Evolutionary conservation across 2,113 vertebrate species (phyloP).

Genomic region (Charadrius vociferus): DNA sequence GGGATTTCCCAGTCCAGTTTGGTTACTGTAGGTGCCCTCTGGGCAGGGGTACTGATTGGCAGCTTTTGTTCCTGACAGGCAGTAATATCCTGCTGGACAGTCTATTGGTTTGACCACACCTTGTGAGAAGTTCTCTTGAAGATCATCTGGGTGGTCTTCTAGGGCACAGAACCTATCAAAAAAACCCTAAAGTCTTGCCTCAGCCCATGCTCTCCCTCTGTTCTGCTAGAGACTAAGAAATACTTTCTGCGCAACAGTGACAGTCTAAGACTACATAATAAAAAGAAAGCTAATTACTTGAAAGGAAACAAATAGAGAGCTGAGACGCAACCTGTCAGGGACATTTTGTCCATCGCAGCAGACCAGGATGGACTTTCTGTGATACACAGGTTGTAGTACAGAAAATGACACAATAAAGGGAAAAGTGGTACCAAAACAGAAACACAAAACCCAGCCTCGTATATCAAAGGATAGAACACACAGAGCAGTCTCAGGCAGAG

Average conservation of each 20-base stretch:
- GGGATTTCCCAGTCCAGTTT: slow-evolving; percentile 67
- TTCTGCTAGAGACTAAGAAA: background rate
- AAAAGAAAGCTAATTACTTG: background rate
- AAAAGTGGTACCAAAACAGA: background rate
- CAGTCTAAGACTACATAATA: background rate
- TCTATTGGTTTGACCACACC: slow-evolving; percentile 6
- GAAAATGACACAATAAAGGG: background rate
- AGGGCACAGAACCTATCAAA: slow-evolving; percentile 71
- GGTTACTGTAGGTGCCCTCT: slow-evolving; percentile 70
- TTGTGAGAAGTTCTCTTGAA: background rate
- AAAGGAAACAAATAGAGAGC: background rate
- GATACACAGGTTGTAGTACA: rapidly evolving
- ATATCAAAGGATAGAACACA: background rate
- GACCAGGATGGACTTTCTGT: background rate
- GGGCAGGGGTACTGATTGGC: slow-evolving; percentile 65
- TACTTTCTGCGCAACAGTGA: no score
- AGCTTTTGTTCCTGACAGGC: slow-evolving; percentile 75
- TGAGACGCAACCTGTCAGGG: background rate
- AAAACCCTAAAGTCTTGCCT: background rate
- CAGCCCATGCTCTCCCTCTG: background rate
- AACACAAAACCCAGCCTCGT: background rate
- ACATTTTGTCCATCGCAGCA: background rate
- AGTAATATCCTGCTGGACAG: slow-evolving; percentile 87
- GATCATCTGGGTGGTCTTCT: background rate
- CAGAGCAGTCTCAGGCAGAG: background rate